phyloP scores from a whole-genome alignment of 64 coral and sea anemone genomes.

The Montipora cactus region DNA sequence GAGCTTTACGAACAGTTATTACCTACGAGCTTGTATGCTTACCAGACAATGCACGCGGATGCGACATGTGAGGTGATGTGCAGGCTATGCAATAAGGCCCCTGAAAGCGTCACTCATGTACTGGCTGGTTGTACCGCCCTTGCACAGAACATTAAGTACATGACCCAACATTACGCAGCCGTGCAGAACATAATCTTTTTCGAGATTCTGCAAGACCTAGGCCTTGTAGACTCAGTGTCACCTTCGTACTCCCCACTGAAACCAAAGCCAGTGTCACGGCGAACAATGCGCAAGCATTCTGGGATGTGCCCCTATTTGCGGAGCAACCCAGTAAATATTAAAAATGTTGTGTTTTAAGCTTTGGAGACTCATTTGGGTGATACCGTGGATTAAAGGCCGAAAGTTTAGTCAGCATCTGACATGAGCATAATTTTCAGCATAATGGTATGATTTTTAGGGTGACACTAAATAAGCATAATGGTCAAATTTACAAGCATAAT shows the following conservation, averaged over 20 bases:
- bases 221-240: not conserved
- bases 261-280: not conserved
- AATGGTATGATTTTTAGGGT: too few species aligned
- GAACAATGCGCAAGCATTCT: too few species aligned
- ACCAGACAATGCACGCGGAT: not conserved
- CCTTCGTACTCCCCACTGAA: constrained; percentile 11
- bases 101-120: not conserved
- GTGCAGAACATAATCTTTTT: too few species aligned
- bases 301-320: not conserved
- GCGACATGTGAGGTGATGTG: not conserved
- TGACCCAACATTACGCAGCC: not conserved
- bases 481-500: too few species aligned
- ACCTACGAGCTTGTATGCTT: not conserved
- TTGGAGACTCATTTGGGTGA: too few species aligned
- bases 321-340: not conserved
- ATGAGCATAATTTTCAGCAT: too few species aligned
- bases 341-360: too few species aligned
- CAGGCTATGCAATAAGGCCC: not conserved
- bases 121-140: not conserved
- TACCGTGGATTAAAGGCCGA: too few species aligned
- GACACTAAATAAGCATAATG: too few species aligned
- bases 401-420: too few species aligned
- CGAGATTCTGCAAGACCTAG: not conserved
- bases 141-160: not conserved
- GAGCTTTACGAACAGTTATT: constrained; percentile 7